Base-by-base conservation (phyloP, 2,888 invertebrate genomes). In the Cantharis nigra region DNA sequence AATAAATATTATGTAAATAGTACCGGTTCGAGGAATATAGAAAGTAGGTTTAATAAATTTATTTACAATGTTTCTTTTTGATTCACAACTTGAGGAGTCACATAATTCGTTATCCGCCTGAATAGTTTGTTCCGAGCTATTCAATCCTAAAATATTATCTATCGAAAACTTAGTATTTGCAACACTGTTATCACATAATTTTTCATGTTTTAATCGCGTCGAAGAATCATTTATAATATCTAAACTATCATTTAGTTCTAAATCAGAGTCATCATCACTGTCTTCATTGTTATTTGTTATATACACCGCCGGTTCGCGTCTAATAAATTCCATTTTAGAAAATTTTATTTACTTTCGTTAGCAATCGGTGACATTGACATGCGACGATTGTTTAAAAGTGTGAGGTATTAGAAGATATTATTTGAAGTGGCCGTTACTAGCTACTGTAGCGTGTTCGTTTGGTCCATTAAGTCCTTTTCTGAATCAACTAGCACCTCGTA, bases 111-210 rank as follows among this genome's bases (percentile, higher is more conserved):
- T 64, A 30, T 69, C 16, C 13, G 74, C 30, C 67, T 81, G 79
- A 23, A 80, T 82, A 28, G 79, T 76, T 65, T 67, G 74, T 63
- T 80, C 79, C 69, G 80, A 77, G 65, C 74, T 75, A 70, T 82
- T 82, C 78, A 80, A 82, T 67, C 89, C 89, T 77, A 89, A 83
- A 77, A 89, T 89, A 80, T 84, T 87, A 78, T 89, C 87, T 73
- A 89, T 89, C 10, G 88, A 88, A 81, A 89, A 89, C 79, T 89
- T 89, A 73, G 81, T 81, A 74, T 81, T 80, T 63, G 75, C 82
- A 74, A 79, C 81, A 81, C 82, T 84, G 64, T 82, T 82, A 49
- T 82, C 82, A 81, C 82, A 80, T 62, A 78, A 80, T 14, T 79
- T 79, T 70, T 81, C 82, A 18, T 79, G 81, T 72, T 81, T 80